Conservation (phyloP, 2,113 vertebrate genomes). For the Cebidichthys violaceus region DNA sequence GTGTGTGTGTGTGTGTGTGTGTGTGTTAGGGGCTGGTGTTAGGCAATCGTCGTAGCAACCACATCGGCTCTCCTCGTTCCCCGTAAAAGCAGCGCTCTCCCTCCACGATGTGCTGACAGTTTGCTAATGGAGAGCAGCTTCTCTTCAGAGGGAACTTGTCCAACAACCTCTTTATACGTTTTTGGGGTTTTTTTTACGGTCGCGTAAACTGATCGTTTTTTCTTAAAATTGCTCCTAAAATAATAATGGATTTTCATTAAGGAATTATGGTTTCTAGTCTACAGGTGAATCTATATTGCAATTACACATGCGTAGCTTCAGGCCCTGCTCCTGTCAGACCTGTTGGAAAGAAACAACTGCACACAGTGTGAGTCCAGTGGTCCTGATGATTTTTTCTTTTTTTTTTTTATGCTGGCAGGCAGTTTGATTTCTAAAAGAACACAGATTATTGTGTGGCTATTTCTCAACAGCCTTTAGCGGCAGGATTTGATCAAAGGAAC, state of each 20-base stretch:
- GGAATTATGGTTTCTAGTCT: background rate
- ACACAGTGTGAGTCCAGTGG: background rate
- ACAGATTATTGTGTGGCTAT: background rate
- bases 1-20: too few species aligned
- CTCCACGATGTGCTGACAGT: conserved; percentile 1
- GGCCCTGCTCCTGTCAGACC: background rate
- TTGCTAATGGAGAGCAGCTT: conserved; percentile 33
- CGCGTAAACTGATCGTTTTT: background rate
- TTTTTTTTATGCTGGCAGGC: background rate
- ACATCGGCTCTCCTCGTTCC: conserved; percentile 19
- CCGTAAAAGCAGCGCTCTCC: conserved; percentile 17
- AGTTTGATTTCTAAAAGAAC: background rate
- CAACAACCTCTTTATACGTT: background rate
- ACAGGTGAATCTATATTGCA: background rate
- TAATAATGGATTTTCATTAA: background rate
- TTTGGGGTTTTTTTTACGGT: too few species aligned
- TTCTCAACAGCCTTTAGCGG: background rate
- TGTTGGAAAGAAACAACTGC: too few species aligned
- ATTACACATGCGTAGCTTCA: background rate
- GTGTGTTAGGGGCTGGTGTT: background rate
- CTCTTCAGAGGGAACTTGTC: conserved; percentile 35
- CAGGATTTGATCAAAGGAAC: background rate
- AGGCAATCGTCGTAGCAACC: conserved; percentile 7
- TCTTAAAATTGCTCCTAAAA: background rate
- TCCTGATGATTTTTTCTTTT: background rate